These are phyloP conservation scores for Microctonus brassicae DNA, from an alignment of 2,888 invertebrate genomes.

Conservation along the genomic window DNA sequence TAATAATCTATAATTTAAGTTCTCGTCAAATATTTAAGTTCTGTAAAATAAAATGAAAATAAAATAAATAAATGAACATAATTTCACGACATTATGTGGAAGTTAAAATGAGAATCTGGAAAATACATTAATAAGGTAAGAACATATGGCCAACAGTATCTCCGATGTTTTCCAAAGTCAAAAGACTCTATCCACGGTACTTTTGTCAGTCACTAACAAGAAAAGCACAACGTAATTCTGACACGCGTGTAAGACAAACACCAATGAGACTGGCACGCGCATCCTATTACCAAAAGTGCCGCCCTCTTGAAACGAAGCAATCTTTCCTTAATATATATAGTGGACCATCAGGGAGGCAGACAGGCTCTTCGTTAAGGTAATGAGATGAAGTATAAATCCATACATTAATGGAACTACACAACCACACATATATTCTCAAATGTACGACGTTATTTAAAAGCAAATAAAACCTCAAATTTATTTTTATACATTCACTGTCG, in stretches of 20 bases:
- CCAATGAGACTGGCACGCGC: constrained; percentile 58
- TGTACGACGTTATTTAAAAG: not conserved
- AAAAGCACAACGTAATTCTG: constrained; percentile 25
- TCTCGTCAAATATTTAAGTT: no score
- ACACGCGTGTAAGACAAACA: constrained; percentile 46
- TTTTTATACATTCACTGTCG: no score
- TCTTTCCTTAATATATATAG: constrained; percentile 14
- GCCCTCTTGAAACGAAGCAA: constrained; percentile 47
- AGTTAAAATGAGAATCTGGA: not conserved
- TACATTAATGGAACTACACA: not conserved
- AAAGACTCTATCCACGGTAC: not conserved
- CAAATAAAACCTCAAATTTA: not conserved
- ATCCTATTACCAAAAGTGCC: constrained; percentile 66
- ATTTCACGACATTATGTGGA: not conserved
- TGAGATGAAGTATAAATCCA: not conserved
- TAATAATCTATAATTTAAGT: no score
- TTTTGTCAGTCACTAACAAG: constrained; percentile 6
- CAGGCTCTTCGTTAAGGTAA: constrained; percentile 26
- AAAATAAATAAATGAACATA: not conserved
- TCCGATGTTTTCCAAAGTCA: not conserved
- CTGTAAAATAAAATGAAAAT: no score
- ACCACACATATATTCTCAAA: not conserved
- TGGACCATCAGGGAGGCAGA: constrained; percentile 31
- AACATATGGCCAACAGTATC: constrained; percentile 56
- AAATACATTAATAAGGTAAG: constrained; percentile 30